Conservation (phyloP, 2,797 vertebrate genomes). For the Etheostoma perlongum region DNA sequence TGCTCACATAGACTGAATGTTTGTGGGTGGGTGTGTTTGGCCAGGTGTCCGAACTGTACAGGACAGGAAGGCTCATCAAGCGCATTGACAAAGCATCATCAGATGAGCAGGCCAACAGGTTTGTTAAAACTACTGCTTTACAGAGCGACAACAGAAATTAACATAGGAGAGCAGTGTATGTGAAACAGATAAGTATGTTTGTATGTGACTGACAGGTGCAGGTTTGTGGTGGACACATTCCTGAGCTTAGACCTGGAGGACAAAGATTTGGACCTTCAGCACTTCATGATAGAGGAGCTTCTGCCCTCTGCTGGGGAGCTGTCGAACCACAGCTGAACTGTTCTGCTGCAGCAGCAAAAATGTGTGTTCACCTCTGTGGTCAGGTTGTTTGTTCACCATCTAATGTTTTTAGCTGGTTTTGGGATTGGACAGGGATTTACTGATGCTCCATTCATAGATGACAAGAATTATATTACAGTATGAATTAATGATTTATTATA, state of each 20-base stretch:
- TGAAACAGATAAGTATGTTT: constrained; percentile 7
- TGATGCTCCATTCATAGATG: neutral
- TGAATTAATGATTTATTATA: constrained; percentile 9
- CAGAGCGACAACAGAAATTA: neutral
- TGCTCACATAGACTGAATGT: constrained; percentile 25
- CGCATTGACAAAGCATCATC: constrained; percentile 79
- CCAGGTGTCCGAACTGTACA: constrained; percentile 88
- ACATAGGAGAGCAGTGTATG: neutral
- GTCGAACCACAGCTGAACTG: constrained; percentile 57
- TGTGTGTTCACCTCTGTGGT: constrained; percentile 10
- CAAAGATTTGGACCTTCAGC: constrained; percentile 85
- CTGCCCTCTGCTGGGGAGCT: constrained; percentile 82
- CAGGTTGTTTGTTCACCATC: constrained; percentile 19
- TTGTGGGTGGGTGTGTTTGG: constrained; percentile 30
- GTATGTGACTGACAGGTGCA: constrained; percentile 82
- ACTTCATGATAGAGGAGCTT: constrained; percentile 89
- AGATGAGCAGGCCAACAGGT: constrained; percentile 84
- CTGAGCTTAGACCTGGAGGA: constrained; percentile 91
- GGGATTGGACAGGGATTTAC: neutral
- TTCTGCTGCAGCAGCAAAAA: neutral
- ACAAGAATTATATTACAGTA: neutral
- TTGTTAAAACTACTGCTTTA: constrained; percentile 24
- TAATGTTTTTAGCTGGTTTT: constrained; percentile 3
- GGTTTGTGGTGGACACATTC: constrained; percentile 89
- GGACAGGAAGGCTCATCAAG: constrained; percentile 86